A percentile compares a stretch with the other conserved stretches of the same genome.
These are phyloP conservation scores for Chrysina gloriosa DNA, from an alignment of 2,888 invertebrate species.

Conservation along the genomic window DNA sequence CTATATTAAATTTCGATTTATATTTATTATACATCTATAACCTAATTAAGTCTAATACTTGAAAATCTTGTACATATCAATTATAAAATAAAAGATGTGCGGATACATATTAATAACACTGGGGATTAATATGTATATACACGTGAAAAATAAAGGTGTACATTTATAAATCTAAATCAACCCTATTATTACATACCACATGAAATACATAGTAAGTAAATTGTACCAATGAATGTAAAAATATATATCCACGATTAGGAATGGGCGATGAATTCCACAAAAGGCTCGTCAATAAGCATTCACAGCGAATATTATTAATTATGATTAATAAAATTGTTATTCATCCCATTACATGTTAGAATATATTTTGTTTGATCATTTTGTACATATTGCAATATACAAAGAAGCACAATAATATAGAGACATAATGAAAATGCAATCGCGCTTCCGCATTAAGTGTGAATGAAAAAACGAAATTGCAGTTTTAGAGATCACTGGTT, in stretches of 20 bases:
- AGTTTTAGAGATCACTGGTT: conserved; percentile 26
- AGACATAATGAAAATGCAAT: conserved; percentile 17
- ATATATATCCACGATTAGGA: conserved; percentile 15
- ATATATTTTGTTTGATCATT: conserved; percentile 21
- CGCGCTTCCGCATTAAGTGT: not conserved
- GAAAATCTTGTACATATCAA: conserved; percentile 40
- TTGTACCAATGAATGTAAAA: conserved; percentile 32
- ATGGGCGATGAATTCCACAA: conserved; percentile 30
- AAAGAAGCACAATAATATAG: conserved; percentile 29
- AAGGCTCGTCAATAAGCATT: conserved; percentile 17
- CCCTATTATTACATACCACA: conserved; percentile 24
- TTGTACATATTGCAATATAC: conserved; percentile 38
- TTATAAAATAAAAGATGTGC: conserved; percentile 29
- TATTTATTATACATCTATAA: conserved; percentile 37
- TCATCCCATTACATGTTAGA: conserved; percentile 15
- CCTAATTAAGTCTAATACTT: conserved; percentile 40
- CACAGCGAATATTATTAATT: conserved; percentile 26
- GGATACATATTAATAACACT: conserved; percentile 26
- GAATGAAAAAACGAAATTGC: conserved; percentile 8
- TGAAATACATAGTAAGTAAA: conserved; percentile 17
- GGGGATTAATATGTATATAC: conserved; percentile 36
- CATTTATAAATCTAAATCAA: conserved; percentile 34
- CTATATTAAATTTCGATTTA: conserved; percentile 38
- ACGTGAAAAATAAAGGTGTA: conserved; percentile 27
- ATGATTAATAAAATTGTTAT: conserved; percentile 10